Percentiles rank a stretch among this genome's conserved stretches.
These are phyloP conservation scores for Bedellia somnulentella DNA, from an alignment of 2,888 invertebrate species.

Conservation along the genomic window DNA sequence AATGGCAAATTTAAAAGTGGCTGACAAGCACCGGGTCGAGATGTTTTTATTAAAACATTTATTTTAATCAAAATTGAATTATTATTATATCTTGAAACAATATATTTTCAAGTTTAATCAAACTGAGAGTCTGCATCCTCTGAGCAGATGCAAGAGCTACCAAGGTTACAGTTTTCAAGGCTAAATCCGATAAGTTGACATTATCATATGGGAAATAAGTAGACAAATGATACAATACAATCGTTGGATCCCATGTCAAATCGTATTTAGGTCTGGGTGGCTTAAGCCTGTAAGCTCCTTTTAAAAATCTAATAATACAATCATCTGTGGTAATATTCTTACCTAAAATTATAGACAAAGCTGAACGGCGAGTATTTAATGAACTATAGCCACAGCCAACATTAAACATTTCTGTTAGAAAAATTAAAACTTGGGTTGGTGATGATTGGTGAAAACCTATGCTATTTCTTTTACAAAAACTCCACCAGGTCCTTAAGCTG, in stretches of 20 bases:
- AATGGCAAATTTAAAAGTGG: slow-evolving; percentile 6
- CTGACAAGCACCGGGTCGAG: slow-evolving; percentile 1
- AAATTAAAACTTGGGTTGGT: slow-evolving; percentile 1
- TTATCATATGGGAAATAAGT: too few species aligned
- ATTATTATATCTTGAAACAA: too few species aligned
- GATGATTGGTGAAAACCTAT: not conserved
- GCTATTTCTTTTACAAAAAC: slow-evolving; percentile 1
- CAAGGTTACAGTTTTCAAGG: too few species aligned
- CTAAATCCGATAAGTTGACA: too few species aligned
- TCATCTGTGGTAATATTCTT: slow-evolving; percentile 1
- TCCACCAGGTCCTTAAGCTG: not conserved
- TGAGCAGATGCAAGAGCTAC: too few species aligned
- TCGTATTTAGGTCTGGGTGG: slow-evolving; percentile 3
- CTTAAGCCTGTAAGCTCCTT: slow-evolving; percentile 2
- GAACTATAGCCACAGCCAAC: slow-evolving; percentile 2
- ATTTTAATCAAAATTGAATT: too few species aligned
- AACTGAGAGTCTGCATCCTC: too few species aligned
- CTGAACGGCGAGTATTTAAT: slow-evolving; percentile 4
- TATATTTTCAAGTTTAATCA: too few species aligned
- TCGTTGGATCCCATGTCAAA: slow-evolving; percentile 1
- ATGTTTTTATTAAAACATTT: slow-evolving; percentile 5
- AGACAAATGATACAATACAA: slow-evolving; percentile 1
- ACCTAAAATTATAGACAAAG: slow-evolving; percentile 4
- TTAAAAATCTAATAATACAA: slow-evolving; percentile 3
- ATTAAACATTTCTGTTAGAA: slow-evolving; percentile 1